Evolutionary conservation across 2,113 vertebrate genomes (phyloP).

Genomic region (Rallus limicola): DNA sequence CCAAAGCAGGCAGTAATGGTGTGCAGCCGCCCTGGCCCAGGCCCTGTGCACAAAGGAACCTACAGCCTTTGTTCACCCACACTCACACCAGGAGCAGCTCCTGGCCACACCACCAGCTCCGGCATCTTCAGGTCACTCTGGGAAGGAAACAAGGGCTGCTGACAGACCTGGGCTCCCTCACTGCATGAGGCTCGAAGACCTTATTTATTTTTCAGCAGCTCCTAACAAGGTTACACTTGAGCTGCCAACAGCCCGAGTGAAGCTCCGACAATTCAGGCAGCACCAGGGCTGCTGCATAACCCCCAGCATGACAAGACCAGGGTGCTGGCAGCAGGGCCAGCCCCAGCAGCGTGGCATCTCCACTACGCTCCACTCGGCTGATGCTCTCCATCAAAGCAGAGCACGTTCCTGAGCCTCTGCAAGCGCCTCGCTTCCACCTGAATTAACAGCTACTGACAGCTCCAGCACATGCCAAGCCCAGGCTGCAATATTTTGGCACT

Average conservation of each 20-base stretch:
- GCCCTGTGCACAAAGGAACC: conserved; percentile 11
- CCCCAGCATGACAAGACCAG: fast-evolving
- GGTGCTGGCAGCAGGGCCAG: neutral
- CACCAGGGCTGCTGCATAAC: neutral
- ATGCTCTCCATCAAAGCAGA: neutral
- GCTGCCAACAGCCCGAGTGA: fast-evolving
- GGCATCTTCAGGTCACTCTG: fast-evolving
- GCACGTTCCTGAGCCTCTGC: neutral
- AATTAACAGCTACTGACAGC: conserved; percentile 19
- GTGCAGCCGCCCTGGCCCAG: neutral
- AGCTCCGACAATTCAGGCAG: fast-evolving
- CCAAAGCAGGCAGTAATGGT: neutral
- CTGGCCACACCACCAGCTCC: neutral
- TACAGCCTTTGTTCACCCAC: neutral
- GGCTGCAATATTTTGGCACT: conserved; percentile 1
- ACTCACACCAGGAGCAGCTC: neutral
- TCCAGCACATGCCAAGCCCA: neutral
- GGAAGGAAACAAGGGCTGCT: neutral
- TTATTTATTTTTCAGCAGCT: neutral
- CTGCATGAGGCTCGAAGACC: neutral
- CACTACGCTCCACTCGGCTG: neutral
- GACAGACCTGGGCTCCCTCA: neutral
- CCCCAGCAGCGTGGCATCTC: fast-evolving
- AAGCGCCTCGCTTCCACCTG: neutral
- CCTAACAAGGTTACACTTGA: neutral